These are phyloP conservation scores for Cosmorhoe ocellata DNA, from an alignment of 2,888 invertebrate species.

Conservation along the genomic window DNA sequence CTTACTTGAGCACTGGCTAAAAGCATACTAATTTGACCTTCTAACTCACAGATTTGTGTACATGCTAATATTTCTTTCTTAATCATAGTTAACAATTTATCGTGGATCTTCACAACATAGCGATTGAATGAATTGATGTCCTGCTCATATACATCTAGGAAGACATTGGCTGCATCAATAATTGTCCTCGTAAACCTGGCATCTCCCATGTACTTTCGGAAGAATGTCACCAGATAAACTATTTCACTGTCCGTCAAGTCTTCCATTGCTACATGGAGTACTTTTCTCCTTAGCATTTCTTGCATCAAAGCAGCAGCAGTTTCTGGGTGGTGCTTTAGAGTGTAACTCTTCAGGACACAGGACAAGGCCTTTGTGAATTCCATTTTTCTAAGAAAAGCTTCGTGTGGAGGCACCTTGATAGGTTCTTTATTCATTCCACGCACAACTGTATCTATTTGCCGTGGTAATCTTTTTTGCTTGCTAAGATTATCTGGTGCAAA, in stretches of 20 bases:
- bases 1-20: constrained; percentile 83
- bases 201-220: constrained; percentile 88
- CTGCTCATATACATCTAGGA: constrained; percentile 89
- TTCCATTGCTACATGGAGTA: constrained; percentile 88
- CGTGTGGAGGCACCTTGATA: constrained; percentile 78
- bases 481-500: constrained; percentile 76
- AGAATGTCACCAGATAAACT: constrained; percentile 86
- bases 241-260: constrained; percentile 87
- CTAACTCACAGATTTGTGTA: constrained; percentile 84
- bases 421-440: constrained; percentile 52
- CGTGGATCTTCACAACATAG: constrained; percentile 83
- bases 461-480: background rate
- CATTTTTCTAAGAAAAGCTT: constrained; percentile 89
- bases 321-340: constrained; percentile 81
- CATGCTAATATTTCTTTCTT: constrained; percentile 87
- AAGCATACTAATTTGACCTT: constrained; percentile 87
- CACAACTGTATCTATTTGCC: constrained; percentile 19
- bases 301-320: constrained; percentile 90
- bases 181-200: constrained; percentile 88
- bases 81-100: constrained; percentile 83
- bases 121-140: constrained; percentile 84
- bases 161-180: constrained; percentile 87
- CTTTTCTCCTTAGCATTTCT: constrained; percentile 92
- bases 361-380: constrained; percentile 92
- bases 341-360: constrained; percentile 82